Base-by-base conservation (phyloP, 2,797 vertebrate genomes). In the Florisuga fusca region DNA sequence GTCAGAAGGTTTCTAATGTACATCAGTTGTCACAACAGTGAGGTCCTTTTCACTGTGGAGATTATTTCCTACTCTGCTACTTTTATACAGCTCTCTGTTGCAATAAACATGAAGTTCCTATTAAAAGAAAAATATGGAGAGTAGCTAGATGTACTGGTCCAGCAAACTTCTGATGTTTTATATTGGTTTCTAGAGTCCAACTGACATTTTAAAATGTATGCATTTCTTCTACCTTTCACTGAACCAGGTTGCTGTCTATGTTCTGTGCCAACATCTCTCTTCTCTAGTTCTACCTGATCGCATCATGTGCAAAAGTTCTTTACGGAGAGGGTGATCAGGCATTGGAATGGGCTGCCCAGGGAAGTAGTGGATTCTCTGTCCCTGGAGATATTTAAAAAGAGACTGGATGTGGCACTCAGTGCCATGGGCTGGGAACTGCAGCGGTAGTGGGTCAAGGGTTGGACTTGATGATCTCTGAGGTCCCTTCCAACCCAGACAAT, bases 101-200 rank as follows among this genome's bases (percentile, higher is more conserved):
- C 51, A 79, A 31, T 64, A 74, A 68, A 48, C 18, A 3, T 76
- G 26, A 90, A 93, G 13, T 61, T 72, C 5, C 12, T 72, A 25
- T 84, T 58, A 48, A 6, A 21, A 54, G 29, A 62, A 84, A 38
- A 89, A 78, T 15, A 23, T 12, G 34, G 5, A 34, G 10, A 87
- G 33, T 23, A 46, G 26, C 27, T 76, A 55, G 84, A 84, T 87
- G 31, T 45, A 26, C 26, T 45, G 53, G 51, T 77, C 33, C 93
- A 80, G 25, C 38, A 38, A 38, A 38, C 38, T 38, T 38, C 38
- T 38, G 38, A 41, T 41, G 78, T 33, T 89, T 72, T 72, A 46
- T 33, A 79, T 69, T 73, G 84, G 62, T 89, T 93, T 87, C 67
- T 64, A 43, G 75, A 87, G 74, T 62, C 36, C 38, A 92, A 89